Evolutionary conservation across 92 coral and sea anemone species (phyloP).

Genomic region (Plumapathes pennacea): DNA sequence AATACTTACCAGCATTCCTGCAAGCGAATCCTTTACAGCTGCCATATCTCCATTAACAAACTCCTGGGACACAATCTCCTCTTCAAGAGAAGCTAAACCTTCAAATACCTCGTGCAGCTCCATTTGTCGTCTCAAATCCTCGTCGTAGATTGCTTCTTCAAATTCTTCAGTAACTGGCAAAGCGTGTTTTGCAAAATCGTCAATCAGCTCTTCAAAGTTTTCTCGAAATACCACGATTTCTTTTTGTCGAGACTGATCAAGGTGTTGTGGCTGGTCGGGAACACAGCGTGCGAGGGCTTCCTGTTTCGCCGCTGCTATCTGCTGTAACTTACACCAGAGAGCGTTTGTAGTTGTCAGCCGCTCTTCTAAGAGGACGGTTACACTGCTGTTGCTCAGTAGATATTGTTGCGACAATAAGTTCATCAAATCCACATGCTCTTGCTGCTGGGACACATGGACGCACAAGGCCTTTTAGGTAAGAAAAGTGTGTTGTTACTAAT

Average conservation of each 20-base stretch:
- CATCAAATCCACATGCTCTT: conserved; percentile 84
- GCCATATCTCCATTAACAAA: conserved; percentile 65
- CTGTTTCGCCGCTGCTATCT: conserved; percentile 76
- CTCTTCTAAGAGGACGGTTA: conserved; percentile 85
- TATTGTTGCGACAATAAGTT: conserved; percentile 72
- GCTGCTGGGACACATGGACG: conserved; percentile 90
- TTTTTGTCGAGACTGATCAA: conserved; percentile 24
- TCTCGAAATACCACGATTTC: conserved; percentile 72
- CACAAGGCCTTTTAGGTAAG: conserved; percentile 92
- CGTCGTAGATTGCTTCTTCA: conserved; percentile 66
- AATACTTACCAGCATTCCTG: conserved; percentile 72
- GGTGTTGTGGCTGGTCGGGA: conserved; percentile 44
- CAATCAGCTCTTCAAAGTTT: conserved; percentile 49
- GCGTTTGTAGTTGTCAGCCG: conserved; percentile 79
- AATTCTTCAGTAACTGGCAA: conserved; percentile 17
- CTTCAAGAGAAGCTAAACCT: conserved; percentile 84
- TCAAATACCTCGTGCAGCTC: conserved; percentile 89
- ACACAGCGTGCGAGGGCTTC: conserved; percentile 74
- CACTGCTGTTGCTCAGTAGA: conserved; percentile 76
- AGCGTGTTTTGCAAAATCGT: not conserved
- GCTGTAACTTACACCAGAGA: conserved; percentile 87
- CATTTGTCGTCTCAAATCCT: conserved; percentile 72
- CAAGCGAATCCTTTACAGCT: conserved; percentile 61
- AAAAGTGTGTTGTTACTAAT: no score
- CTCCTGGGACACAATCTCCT: conserved; percentile 65